phyloP scores from a whole-genome alignment of 92 coral and sea anemone species.

The Actinernus sp. region DNA sequence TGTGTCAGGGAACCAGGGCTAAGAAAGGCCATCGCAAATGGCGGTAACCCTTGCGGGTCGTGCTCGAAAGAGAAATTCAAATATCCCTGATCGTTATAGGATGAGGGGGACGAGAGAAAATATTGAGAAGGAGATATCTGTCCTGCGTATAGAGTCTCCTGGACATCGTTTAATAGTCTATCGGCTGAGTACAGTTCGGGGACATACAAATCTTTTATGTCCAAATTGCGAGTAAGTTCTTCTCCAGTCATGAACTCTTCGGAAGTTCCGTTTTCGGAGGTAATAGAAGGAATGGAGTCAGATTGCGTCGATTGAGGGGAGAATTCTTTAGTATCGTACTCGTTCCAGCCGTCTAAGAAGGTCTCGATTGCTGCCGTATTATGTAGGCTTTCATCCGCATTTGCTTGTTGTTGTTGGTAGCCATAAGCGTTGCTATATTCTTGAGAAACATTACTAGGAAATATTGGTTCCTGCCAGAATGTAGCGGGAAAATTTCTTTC shows the following conservation, averaged over 20 bases:
- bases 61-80: conserved; percentile 83
- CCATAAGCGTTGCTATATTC: conserved; percentile 42
- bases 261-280: conserved; percentile 67
- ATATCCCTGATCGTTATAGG: conserved; percentile 68
- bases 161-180: conserved; percentile 60
- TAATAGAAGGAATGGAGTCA: conserved; percentile 72
- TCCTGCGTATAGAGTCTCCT: conserved; percentile 68
- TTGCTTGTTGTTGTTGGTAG: conserved; percentile 58
- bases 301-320: conserved; percentile 35
- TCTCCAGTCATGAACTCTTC: conserved; percentile 98
- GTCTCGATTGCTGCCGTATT: conserved; percentile 43
- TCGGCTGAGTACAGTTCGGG: conserved; percentile 91
- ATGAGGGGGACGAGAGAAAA: conserved; percentile 78
- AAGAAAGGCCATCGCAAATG: conserved; percentile 90
- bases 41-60: conserved; percentile 80
- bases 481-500: conserved; percentile 72
- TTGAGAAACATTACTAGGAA: conserved; percentile 41
- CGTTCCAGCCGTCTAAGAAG: conserved; percentile 77
- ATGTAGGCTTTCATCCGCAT: conserved; percentile 26
- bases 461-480: conserved; percentile 87
- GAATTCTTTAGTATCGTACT: conserved; percentile 55
- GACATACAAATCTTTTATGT: conserved; percentile 94
- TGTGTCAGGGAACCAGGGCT: conserved; percentile 67
- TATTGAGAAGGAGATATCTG: conserved; percentile 90
- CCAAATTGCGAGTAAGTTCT: conserved; percentile 93